Evolutionary conservation across 2,888 invertebrate species (phyloP).

Genomic region (Lasioglossum marginatum): DNA sequence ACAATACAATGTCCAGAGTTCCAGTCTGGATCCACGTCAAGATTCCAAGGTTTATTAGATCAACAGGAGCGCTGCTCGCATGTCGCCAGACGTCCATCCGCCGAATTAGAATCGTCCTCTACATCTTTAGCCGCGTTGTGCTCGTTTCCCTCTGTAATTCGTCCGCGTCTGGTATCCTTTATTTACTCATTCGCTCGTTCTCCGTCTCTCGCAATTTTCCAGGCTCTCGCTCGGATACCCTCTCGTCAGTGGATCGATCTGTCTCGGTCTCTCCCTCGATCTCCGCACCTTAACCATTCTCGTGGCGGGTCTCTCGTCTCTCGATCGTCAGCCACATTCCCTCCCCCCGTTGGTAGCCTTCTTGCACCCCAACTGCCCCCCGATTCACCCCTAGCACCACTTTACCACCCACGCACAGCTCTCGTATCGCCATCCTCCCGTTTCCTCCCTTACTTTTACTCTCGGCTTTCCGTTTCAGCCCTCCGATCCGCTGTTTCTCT

Average conservation of each 20-base stretch:
- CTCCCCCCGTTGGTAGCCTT: background rate
- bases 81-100: background rate
- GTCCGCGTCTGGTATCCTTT: conserved; percentile 10
- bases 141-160: conserved; percentile 3
- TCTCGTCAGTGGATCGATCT: conserved; percentile 23
- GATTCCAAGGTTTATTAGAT: background rate
- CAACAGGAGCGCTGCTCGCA: no score
- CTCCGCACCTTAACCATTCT: background rate
- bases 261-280: conserved; percentile 4
- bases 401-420: background rate
- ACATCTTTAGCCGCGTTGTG: conserved; percentile 8
- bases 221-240: background rate
- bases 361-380: background rate
- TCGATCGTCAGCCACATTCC: background rate
- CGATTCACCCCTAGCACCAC: background rate
- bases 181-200: background rate
- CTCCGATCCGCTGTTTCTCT: conserved; percentile 13
- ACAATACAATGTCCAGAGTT: no score
- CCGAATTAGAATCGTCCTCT: background rate
- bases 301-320: background rate
- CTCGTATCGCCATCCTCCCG: background rate
- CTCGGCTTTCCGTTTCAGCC: conserved; percentile 37
- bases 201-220: background rate
- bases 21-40: no score
- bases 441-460: conserved; percentile 40